Conservation (phyloP, 2,113 vertebrate species). For the Colossoma macropomum region DNA sequence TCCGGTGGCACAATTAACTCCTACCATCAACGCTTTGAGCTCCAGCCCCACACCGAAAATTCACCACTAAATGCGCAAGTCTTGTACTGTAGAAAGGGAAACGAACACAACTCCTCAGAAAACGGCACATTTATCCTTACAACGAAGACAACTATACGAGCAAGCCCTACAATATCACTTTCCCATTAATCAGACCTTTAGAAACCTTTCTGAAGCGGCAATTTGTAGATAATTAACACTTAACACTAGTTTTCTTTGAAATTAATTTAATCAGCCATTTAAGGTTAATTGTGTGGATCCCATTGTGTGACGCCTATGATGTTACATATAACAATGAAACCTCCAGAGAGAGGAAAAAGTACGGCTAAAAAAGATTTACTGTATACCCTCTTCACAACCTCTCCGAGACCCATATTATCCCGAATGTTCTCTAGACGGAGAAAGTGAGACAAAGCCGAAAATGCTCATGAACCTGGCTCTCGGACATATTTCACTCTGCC, state of each 20-base stretch:
- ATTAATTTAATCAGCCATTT: slow-evolving; percentile 48
- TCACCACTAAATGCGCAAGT: slow-evolving; percentile 12
- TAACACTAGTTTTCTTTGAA: slow-evolving; percentile 64
- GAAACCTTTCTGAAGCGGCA: slow-evolving; percentile 50
- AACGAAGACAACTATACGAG: neutral
- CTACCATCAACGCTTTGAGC: slow-evolving; percentile 26
- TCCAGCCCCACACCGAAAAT: slow-evolving; percentile 33
- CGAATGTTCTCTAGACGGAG: slow-evolving; percentile 45
- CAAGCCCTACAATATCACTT: slow-evolving; percentile 15
- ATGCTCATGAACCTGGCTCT: slow-evolving; percentile 50
- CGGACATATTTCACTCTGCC: slow-evolving; percentile 57
- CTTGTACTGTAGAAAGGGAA: neutral
- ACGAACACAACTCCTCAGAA: neutral
- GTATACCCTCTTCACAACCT: slow-evolving; percentile 34
- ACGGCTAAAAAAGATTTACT: slow-evolving; percentile 49
- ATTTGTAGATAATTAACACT: slow-evolving; percentile 75
- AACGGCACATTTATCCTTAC: neutral
- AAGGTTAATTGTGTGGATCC: slow-evolving; percentile 71
- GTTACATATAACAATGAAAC: slow-evolving; percentile 59
- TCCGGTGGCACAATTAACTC: slow-evolving; percentile 57
- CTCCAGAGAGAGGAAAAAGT: slow-evolving; percentile 46
- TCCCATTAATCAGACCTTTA: slow-evolving; percentile 20
- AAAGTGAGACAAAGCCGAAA: slow-evolving; percentile 46
- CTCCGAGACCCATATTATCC: slow-evolving; percentile 45
- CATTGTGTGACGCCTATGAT: slow-evolving; percentile 51